Evolutionary conservation across 2,888 invertebrate species (phyloP).

Genomic region (Elmis aenea): DNA sequence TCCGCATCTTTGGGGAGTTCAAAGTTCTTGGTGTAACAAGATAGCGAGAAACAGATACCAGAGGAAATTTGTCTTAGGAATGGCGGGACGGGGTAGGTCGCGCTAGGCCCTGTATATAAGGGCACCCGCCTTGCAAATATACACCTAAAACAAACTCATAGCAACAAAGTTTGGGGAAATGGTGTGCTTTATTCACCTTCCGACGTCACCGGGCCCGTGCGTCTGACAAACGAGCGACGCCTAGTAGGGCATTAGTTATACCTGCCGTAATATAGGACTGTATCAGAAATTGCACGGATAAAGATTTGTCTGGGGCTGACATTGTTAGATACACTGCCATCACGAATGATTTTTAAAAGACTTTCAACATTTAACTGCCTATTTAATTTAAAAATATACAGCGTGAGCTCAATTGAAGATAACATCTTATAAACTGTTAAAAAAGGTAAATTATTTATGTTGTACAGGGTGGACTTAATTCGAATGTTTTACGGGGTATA

Average conservation of each 20-base stretch:
- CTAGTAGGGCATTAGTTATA: slow-evolving; percentile 36
- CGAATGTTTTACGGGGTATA: no score
- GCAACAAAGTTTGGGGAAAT: slow-evolving; percentile 29
- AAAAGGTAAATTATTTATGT: no score
- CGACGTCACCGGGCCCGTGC: slow-evolving; percentile 23
- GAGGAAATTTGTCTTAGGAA: slow-evolving; percentile 41
- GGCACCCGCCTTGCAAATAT: slow-evolving; percentile 29
- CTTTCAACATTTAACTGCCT: no score
- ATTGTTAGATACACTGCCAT: slow-evolving; percentile 34
- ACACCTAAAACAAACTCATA: slow-evolving; percentile 31
- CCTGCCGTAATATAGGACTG: slow-evolving; percentile 38
- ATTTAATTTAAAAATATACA: no score
- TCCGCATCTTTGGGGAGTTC: slow-evolving; percentile 43
- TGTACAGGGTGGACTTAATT: no score
- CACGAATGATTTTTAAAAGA: no score
- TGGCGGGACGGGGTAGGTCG: slow-evolving; percentile 18
- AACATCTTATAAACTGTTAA: no score
- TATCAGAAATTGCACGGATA: slow-evolving; percentile 40
- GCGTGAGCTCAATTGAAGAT: no score
- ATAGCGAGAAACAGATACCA: slow-evolving; percentile 44
- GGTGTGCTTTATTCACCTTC: slow-evolving; percentile 29
- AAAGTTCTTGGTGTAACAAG: slow-evolving; percentile 42
- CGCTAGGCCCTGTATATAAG: slow-evolving; percentile 22
- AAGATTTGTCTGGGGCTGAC: slow-evolving; percentile 37
- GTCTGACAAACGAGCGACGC: slow-evolving; percentile 37